Base-by-base conservation (phyloP, 2,888 invertebrate genomes). In the Andricus quercusramuli region DNA sequence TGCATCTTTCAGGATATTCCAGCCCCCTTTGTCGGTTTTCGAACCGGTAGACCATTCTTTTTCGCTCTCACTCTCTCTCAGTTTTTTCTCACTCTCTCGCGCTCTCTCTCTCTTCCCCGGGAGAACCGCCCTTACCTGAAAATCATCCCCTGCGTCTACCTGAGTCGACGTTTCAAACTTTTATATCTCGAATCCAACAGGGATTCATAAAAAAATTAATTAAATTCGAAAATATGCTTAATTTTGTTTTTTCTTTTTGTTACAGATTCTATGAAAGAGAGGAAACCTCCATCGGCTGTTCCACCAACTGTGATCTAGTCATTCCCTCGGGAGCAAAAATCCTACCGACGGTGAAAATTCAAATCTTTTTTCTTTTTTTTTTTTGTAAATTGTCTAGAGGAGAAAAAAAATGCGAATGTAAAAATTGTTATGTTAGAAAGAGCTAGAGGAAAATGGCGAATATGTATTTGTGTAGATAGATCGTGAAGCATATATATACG, bases 121-220 rank as follows among this genome's bases (percentile, higher is more conserved):
- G 86, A 87, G 89, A 91, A 90, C 89, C 87, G 88, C 90, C 90
- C 92, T 90, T 92, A 91, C 92, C 91, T 91, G 91, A 90, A 51
- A 91, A 90, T 90, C 91, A 91, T 90, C 91, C 90, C 91, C 84
- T 88, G 84, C 84, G 84, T 79, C 80, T 79, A 65, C 89, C 87
- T 88, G 87, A 65, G 78, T 80, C 68, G 51, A 62, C 78, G 20
- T 22, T 74, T 74, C 51, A 17, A 9, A 32, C 11, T 74, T 32
- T 74, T 74, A 56, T 74, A 51, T n/a, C 51, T 22, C 44, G 13
- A 32, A 51, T 74, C 51, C 51, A 70, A 32, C 25, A 20, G 51
- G 1, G n/a, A 25, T 41, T 62, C 62, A 4, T 41, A 78, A 25
- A 62, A 25, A n/a, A 22, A 68, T 20, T 62, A 76, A 67, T 25